Percentiles rank a stretch among this genome's conserved stretches.
Evolutionary conservation across 2,797 vertebrate species (phyloP).

Genomic region (Borostomias antarcticus): DNA sequence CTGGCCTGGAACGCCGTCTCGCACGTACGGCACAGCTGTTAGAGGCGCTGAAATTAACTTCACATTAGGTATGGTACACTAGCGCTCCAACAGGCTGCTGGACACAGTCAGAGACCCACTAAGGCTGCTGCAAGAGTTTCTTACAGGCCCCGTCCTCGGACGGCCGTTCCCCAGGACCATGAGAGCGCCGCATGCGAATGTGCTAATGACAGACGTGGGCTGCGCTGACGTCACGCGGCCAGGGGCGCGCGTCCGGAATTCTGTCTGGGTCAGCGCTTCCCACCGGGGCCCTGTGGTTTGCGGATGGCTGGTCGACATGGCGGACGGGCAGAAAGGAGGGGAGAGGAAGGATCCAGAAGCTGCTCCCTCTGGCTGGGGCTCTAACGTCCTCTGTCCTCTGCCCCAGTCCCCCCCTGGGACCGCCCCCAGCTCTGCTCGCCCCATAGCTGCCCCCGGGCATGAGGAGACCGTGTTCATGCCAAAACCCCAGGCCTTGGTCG

Average conservation of each 20-base stretch:
- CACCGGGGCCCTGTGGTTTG: constrained; percentile 67
- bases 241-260: constrained; percentile 60
- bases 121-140: constrained; percentile 1
- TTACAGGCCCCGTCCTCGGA: constrained; percentile 42
- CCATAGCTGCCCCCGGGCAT: constrained; percentile 36
- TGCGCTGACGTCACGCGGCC: constrained; percentile 72
- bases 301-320: constrained; percentile 36
- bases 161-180: constrained; percentile 28
- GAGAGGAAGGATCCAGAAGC: neutral
- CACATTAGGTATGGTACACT: constrained; percentile 40
- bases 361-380: constrained; percentile 51
- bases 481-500: constrained; percentile 39
- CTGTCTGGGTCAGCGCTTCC: constrained; percentile 66
- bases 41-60: constrained; percentile 48
- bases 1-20: constrained; percentile 48
- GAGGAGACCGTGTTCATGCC: constrained; percentile 13
- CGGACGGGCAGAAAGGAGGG: too few relatives aligned
- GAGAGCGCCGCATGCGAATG: constrained; percentile 61
- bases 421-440: constrained; percentile 36
- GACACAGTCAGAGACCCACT: constrained; percentile 38
- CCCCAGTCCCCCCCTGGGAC: constrained; percentile 44
- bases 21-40: constrained; percentile 49
- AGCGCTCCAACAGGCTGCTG: constrained; percentile 37
- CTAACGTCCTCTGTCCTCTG: constrained; percentile 36
- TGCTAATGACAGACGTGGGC: constrained; percentile 73